Base-by-base conservation (phyloP, 2,113 vertebrate genomes). In the Lepidothrix coronata region DNA sequence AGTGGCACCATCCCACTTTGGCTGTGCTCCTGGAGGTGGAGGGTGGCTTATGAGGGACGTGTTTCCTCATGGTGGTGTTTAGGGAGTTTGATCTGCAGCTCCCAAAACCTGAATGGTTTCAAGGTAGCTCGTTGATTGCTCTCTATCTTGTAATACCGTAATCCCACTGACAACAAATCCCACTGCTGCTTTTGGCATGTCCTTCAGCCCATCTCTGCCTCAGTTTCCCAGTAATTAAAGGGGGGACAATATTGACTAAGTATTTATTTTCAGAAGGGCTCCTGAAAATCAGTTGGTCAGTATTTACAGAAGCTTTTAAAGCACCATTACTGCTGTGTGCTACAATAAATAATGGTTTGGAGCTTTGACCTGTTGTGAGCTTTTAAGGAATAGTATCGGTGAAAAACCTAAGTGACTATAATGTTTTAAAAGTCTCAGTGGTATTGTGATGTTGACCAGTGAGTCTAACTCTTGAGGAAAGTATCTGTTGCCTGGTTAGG, bases 221-320 rank as follows among this genome's bases (percentile, higher is more conserved):
- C 76, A 59, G 61, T 88, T 96, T 94, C 74, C 33, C n/a, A 37
- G 14, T 85, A 78, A 68, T 81, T 89, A 82, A 89, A 72, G 24
- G 18, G 15, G 18, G 18, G 52, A 21, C 20, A 48, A 25, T 52
- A 71, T 61, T 49, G 8, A 65, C 35, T 90, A 37, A 19, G 21
- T 16, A 8, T 30, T 28, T 39, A 24, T 35, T 59, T 19, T 44
- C 43, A 51, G 44, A 46, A 52, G 46, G 52, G 12, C 51, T 80
- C 33, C 67, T 31, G 33, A 77, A 39, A 39, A 55, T 89, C n/a
- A 30, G 27, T 76, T 82, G 70, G n/a, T 80, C 16, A 8, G 39
- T 86, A 43, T 84, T 92, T 84, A 37, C 14, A 88, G 72, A 88
- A 73, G 51, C 55, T 73, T 77, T 90, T 27, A 89, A 95, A 95